These are phyloP conservation scores for Zosterops borbonicus DNA, from an alignment of 2,113 vertebrate species.

Conservation along the genomic window DNA sequence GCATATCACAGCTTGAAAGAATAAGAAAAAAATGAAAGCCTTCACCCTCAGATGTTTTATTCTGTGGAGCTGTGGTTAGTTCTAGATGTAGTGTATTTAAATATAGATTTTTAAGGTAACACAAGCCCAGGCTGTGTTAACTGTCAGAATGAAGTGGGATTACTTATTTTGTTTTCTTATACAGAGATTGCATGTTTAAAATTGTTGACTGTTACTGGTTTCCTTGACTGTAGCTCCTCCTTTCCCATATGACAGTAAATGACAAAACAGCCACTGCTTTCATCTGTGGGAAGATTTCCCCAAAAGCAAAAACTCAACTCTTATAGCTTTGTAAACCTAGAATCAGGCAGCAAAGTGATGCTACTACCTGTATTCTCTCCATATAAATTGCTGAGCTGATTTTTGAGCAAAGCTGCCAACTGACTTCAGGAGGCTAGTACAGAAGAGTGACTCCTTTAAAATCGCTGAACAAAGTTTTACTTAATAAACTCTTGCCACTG, in stretches of 20 bases:
- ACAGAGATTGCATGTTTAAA: neutral
- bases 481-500: neutral
- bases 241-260: neutral
- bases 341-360: neutral
- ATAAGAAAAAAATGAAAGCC: neutral
- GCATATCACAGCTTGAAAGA: fast-evolving
- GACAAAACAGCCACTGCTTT: neutral
- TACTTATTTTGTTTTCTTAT: neutral
- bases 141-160: neutral
- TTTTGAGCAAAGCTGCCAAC: neutral
- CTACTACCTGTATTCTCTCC: neutral
- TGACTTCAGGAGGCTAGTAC: neutral
- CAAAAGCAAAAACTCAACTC: neutral
- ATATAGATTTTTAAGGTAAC: neutral
- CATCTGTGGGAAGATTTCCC: neutral
- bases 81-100: neutral
- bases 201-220: neutral
- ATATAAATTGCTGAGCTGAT: neutral
- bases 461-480: neutral
- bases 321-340: neutral
- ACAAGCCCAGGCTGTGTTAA: neutral
- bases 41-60: neutral
- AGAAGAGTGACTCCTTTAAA: neutral
- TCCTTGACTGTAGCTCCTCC: neutral
- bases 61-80: neutral